A percentile compares a stretch with the other conserved stretches of the same genome.
These are phyloP conservation scores for Diprion similis DNA, from an alignment of 1,140 invertebrate species.

Conservation along the genomic window DNA sequence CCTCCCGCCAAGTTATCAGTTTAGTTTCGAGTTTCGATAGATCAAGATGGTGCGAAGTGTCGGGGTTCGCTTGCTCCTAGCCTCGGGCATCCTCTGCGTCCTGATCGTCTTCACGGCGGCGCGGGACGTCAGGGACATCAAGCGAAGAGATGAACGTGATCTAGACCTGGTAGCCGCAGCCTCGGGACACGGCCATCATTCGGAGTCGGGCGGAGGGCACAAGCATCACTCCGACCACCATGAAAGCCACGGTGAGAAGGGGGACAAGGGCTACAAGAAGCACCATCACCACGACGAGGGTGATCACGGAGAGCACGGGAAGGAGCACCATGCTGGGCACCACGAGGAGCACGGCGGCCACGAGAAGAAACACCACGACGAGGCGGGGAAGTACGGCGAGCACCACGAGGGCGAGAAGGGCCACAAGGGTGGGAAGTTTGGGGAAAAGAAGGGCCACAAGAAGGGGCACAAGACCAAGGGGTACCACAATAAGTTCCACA, in stretches of 20 bases:
- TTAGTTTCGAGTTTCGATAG: conserved; percentile 12
- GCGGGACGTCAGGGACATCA: conserved; percentile 18
- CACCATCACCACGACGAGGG: conserved; percentile 71
- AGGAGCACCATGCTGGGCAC: conserved; percentile 74
- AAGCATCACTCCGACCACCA: conserved; percentile 68
- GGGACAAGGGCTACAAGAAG: conserved; percentile 70
- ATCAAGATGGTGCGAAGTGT: conserved; percentile 20
- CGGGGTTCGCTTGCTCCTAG: neutral
- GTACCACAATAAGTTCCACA: conserved; percentile 80
- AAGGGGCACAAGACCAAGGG: conserved; percentile 77
- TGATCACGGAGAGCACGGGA: conserved; percentile 74
- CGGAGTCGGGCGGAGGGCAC: conserved; percentile 69
- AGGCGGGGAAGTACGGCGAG: conserved; percentile 70
- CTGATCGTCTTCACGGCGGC: conserved; percentile 15
- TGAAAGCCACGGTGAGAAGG: conserved; percentile 66
- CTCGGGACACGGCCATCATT: conserved; percentile 56
- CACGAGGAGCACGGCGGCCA: conserved; percentile 77
- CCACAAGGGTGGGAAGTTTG: conserved; percentile 77
- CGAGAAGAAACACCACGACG: conserved; percentile 79
- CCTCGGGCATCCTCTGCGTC: conserved; percentile 11
- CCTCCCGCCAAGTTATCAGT: conserved; percentile 13
- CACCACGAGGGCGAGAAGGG: conserved; percentile 79
- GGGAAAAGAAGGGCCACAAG: conserved; percentile 81
- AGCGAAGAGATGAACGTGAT: neutral
- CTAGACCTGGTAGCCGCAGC: conserved; percentile 58